Percentiles rank a stretch among this genome's conserved stretches.
These are phyloP conservation scores for Smutsia temminckii DNA, from an alignment of 2,797 vertebrate genomes.

Conservation along the genomic window DNA sequence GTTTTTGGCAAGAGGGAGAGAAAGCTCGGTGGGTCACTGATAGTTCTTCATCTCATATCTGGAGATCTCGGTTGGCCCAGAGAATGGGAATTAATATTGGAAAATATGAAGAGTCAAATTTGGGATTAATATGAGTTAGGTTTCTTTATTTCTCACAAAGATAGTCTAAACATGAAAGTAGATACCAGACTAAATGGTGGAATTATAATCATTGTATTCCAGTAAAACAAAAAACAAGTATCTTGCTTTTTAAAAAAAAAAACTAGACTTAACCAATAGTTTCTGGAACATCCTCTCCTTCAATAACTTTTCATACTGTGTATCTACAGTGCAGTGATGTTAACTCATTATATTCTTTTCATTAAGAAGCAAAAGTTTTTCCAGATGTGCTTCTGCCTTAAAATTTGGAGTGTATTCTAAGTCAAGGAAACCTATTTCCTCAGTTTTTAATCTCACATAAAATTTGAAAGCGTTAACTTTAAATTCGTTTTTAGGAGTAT, in stretches of 20 bases:
- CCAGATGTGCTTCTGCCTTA: not conserved
- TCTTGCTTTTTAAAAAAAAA: too few relatives aligned
- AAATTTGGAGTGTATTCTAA: not conserved
- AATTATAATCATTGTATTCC: not conserved
- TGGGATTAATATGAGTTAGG: not conserved
- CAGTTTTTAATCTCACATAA: not conserved
- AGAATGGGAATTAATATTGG: not conserved
- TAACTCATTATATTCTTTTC: not conserved
- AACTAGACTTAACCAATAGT: not conserved
- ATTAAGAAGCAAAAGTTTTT: not conserved
- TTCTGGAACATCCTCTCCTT: not conserved
- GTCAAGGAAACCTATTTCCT: not conserved
- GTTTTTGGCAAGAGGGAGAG: not conserved
- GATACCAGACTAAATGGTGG: not conserved
- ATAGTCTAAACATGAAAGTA: not conserved
- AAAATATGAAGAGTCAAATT: not conserved
- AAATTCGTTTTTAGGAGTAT: conserved; percentile 62
- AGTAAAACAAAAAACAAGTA: not conserved
- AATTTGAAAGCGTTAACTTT: conserved; percentile 23
- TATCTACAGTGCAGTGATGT: not conserved
- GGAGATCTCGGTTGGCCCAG: not conserved
- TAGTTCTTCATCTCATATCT: not conserved
- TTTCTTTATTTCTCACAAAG: not conserved
- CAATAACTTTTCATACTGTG: not conserved
- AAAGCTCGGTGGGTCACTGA: not conserved